Conservation (phyloP, 2,797 vertebrate species). For the Calcarius lapponicus region DNA sequence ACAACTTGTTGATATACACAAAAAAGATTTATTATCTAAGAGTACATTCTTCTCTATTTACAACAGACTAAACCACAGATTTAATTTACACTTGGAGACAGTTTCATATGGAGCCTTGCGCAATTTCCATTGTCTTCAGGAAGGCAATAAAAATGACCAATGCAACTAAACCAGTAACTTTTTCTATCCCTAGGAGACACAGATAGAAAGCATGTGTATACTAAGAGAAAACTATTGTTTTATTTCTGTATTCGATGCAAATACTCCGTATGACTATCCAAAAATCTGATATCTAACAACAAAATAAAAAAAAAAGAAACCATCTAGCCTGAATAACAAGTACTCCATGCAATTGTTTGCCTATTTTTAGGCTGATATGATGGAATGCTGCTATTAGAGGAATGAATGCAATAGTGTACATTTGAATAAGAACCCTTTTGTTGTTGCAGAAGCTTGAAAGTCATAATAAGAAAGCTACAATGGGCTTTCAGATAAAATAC, state of each 20-base stretch:
- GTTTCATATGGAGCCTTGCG: not conserved
- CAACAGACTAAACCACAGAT: not conserved
- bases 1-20: slow-evolving; percentile 64
- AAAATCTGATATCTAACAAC: slow-evolving; percentile 46
- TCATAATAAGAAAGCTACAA: slow-evolving; percentile 58
- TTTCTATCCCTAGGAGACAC: not conserved
- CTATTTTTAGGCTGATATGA: slow-evolving; percentile 70
- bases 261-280: not conserved
- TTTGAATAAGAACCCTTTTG: slow-evolving; percentile 70
- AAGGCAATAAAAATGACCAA: slow-evolving; percentile 33
- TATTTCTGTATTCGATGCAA: not conserved
- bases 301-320: slow-evolving; percentile 17
- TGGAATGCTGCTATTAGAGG: slow-evolving; percentile 65
- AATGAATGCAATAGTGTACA: slow-evolving; percentile 56
- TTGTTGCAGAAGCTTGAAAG: slow-evolving; percentile 52
- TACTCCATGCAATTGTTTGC: slow-evolving; percentile 54
- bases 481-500: slow-evolving; percentile 55
- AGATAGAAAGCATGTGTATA: not conserved
- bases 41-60: not conserved
- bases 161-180: slow-evolving; percentile 14
- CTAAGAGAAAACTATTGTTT: slow-evolving; percentile 26
- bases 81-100: slow-evolving; percentile 14
- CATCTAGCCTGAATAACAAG: slow-evolving; percentile 61
- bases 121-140: slow-evolving; percentile 10
- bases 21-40: slow-evolving; percentile 20